A percentile compares a stretch with the other conserved stretches of the same genome.
phyloP scores from a whole-genome alignment of 2,888 invertebrate species.

The Cantharis rufa region DNA sequence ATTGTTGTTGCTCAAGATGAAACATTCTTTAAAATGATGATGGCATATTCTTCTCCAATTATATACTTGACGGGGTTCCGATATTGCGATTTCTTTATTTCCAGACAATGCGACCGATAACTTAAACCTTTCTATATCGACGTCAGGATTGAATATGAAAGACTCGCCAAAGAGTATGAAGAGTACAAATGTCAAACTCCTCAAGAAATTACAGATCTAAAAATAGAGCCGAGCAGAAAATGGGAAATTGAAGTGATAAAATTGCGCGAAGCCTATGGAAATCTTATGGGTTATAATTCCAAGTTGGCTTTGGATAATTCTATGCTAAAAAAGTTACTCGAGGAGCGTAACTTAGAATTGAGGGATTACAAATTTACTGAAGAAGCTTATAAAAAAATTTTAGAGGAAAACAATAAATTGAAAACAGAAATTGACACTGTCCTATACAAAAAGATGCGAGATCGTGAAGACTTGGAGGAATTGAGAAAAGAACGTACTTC shows the following conservation, averaged over 20 bases:
- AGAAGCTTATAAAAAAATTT: constrained; percentile 51
- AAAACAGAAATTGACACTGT: constrained; percentile 51
- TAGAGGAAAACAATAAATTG: constrained; percentile 52
- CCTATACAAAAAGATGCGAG: constrained; percentile 50
- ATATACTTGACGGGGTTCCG: too few species aligned
- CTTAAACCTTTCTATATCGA: too few species aligned
- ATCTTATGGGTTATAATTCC: constrained; percentile 46
- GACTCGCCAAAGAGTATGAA: constrained; percentile 36
- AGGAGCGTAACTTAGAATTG: constrained; percentile 43
- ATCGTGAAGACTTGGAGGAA: constrained; percentile 48
- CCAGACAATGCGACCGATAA: too few species aligned
- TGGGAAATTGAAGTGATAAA: constrained; percentile 36
- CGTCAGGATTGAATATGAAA: constrained; percentile 38
- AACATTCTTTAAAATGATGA: too few species aligned
- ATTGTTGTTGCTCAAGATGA: too few species aligned
- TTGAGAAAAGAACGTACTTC: constrained; percentile 49
- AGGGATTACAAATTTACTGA: constrained; percentile 41
- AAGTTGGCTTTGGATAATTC: constrained; percentile 48
- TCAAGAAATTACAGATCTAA: constrained; percentile 24
- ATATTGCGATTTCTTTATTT: too few species aligned
- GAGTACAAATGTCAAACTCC: constrained; percentile 15
- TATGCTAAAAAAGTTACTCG: constrained; percentile 41
- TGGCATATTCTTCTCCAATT: too few species aligned
- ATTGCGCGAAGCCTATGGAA: constrained; percentile 47
- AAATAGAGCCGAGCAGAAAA: constrained; percentile 22